Base-by-base conservation (phyloP, 2,888 invertebrate species). In the Peribatodes rhomboidaria region DNA sequence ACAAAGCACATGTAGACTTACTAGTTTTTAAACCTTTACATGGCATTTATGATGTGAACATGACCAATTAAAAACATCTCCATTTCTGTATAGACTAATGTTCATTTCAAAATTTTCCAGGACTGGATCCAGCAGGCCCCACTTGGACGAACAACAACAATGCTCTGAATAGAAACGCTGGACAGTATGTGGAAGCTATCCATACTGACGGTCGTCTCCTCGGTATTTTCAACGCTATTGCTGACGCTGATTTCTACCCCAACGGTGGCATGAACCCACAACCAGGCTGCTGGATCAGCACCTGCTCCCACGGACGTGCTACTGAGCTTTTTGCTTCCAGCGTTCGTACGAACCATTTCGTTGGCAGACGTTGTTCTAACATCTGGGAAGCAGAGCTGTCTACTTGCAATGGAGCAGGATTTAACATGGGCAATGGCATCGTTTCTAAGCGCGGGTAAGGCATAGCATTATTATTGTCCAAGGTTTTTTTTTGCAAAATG, bases 121-220 rank as follows among this genome's bases (percentile, higher is more conserved):
- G 83, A 54, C 70, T 89, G 60, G 89, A 90, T 64, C 89, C 90
- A 0, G 89, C 90, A 18, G 85, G 86, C 18, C 89, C 88, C 11
- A 57, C 53, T 2, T 90, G 87, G 86, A 55, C 61, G 0, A 69
- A 69, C 18, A 84, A 83, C 64, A 20, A 56, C 1, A 77, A 84
- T 39, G 79, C 82, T 13, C 68, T 89, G 7, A 80, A 78, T 37
- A 18, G 20, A 0, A 76, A 77, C 35, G 73, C 76, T 47, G 89
- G 80, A 6, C 70, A 70, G n/a, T 87, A 88, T 58, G 88, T 88
- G 0, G 90, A 90, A 72, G 73, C 77, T 31, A 87, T 90, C 58
- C 89, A 90, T 70, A 89, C 89, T 0, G 87, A 89, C 37, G 85
- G 84, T 14, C 75, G 80, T 11, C 20, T 76, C 1, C 79, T 88